Percentiles rank a stretch among this genome's conserved stretches.
Evolutionary conservation across 2,888 invertebrate genomes (phyloP).

Genomic region (Harpalus rufipes): DNA sequence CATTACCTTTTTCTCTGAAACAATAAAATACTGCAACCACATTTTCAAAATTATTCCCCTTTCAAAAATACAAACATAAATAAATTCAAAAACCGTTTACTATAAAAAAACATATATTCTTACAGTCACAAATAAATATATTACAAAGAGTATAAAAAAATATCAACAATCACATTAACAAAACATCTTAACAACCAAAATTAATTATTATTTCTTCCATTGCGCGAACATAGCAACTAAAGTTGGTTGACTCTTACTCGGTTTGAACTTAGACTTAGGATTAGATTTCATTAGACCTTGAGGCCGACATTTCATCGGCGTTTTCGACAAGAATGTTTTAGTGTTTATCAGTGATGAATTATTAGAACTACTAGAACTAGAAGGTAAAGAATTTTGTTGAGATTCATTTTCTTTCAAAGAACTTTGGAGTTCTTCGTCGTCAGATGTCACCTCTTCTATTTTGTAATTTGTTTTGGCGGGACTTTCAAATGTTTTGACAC

Average conservation of each 20-base stretch:
- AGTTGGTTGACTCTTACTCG: conserved; percentile 31
- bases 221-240: conserved; percentile 23
- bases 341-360: not conserved
- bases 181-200: not conserved
- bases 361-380: not conserved
- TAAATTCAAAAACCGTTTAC: not conserved
- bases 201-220: conserved; percentile 9
- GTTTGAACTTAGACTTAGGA: conserved; percentile 26
- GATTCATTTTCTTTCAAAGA: conserved; percentile 42
- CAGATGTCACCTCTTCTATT: conserved; percentile 7
- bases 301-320: conserved; percentile 20
- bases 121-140: conserved; percentile 12
- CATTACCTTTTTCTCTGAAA: not conserved
- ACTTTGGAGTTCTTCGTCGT: conserved; percentile 12
- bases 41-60: conserved; percentile 3
- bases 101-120: conserved; percentile 27
- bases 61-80: not conserved
- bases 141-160: not conserved
- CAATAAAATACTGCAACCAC: not conserved
- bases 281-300: conserved; percentile 24
- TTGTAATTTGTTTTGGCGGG: not conserved
- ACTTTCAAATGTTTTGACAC: not conserved
- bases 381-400: not conserved
- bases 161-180: not conserved
- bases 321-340: conserved; percentile 3